These are phyloP conservation scores for Metridium senile DNA, from an alignment of 92 coral and sea anemone species.

Conservation along the genomic window DNA sequence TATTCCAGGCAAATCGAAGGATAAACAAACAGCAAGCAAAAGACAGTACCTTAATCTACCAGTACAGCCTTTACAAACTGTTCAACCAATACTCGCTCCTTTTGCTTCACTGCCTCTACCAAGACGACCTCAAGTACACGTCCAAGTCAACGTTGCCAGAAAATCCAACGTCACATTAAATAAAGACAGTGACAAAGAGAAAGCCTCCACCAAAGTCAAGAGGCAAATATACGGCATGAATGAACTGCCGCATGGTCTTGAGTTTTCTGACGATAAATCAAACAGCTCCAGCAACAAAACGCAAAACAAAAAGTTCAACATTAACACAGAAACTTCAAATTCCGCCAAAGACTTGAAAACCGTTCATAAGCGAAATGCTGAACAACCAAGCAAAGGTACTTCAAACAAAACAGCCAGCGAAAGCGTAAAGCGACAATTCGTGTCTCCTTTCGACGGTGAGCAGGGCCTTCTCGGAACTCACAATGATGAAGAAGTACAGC, in stretches of 20 bases:
- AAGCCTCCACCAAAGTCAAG: slow-evolving; percentile 2
- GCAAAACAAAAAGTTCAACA: background rate
- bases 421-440: slow-evolving; percentile 34
- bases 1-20: slow-evolving; percentile 37
- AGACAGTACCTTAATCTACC: slow-evolving; percentile 17
- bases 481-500: background rate
- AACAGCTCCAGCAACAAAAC: background rate
- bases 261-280: slow-evolving; percentile 5
- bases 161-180: slow-evolving; percentile 20
- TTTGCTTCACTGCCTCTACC: slow-evolving; percentile 3
- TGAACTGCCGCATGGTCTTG: slow-evolving; percentile 39
- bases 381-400: background rate
- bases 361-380: slow-evolving; percentile 12
- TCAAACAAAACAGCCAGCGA: background rate
- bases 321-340: background rate
- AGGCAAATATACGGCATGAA: slow-evolving; percentile 68
- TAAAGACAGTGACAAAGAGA: background rate
- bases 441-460: slow-evolving; percentile 17
- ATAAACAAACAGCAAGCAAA: slow-evolving; percentile 4
- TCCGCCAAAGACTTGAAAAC: background rate
- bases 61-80: background rate
- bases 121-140: slow-evolving; percentile 56
- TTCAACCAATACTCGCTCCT: slow-evolving; percentile 2
- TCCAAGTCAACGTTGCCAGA: slow-evolving; percentile 19
- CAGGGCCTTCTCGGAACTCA: no score